Conservation (phyloP, 2,888 invertebrate species). For the Celastrina argiolus region DNA sequence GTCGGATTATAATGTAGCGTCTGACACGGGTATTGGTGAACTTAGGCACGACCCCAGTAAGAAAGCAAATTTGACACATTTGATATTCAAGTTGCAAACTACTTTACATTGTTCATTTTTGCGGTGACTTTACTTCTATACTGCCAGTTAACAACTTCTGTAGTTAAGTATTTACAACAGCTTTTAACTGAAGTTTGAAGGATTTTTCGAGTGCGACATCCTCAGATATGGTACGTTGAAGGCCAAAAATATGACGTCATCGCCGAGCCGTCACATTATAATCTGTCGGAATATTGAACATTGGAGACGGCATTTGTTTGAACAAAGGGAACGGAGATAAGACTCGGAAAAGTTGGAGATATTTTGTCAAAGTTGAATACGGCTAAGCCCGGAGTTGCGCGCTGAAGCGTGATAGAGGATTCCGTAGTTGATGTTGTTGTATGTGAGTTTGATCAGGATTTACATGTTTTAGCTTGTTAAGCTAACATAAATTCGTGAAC, state of each 20-base stretch:
- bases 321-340: neutral
- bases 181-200: too few species aligned
- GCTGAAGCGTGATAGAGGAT: neutral
- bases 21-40: too few species aligned
- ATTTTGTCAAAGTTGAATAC: constrained; percentile 2
- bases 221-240: neutral
- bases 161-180: too few species aligned
- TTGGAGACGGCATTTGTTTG: neutral
- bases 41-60: too few species aligned
- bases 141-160: too few species aligned
- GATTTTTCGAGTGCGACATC: neutral
- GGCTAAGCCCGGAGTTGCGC: neutral
- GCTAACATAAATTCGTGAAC: neutral
- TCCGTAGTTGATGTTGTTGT: neutral
- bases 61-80: too few species aligned
- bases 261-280: neutral
- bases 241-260: neutral
- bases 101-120: too few species aligned
- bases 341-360: neutral
- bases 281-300: neutral
- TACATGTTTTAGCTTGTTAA: neutral
- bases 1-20: too few species aligned
- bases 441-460: neutral
- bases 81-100: too few species aligned
- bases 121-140: too few species aligned